Conservation (phyloP, 2,888 invertebrate genomes). For the Harmothoe impar region DNA sequence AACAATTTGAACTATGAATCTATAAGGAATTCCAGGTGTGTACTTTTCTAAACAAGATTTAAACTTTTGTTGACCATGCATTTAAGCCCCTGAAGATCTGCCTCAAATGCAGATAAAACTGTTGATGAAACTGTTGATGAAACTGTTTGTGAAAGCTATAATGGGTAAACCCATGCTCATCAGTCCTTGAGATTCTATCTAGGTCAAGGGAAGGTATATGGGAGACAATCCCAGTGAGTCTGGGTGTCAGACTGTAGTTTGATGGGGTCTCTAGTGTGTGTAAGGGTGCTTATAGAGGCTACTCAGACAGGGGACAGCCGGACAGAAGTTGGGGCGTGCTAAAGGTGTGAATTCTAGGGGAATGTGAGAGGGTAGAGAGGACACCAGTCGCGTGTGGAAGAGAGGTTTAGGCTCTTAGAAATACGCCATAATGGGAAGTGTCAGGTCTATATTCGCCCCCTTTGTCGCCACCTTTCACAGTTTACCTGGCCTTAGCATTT, state of each 20-base stretch:
- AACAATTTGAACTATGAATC: no score
- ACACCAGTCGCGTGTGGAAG: conserved; percentile 16
- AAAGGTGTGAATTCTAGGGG: neutral
- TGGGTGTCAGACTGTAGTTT: neutral
- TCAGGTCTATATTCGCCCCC: neutral
- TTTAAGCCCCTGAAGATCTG: no score
- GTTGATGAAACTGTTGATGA: no score
- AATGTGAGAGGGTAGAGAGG: neutral
- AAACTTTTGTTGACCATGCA: no score
- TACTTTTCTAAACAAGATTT: no score
- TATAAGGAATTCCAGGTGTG: no score
- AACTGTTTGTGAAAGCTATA: no score
- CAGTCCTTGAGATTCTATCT: no score
- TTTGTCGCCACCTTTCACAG: neutral
- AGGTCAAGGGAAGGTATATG: no score
- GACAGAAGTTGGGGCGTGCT: no score
- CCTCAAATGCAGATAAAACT: no score
- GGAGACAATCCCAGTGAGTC: neutral
- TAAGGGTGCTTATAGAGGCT: neutral
- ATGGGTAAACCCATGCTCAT: no score
- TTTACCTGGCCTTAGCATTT: neutral
- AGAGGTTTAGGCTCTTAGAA: neutral
- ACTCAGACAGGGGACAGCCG: neutral
- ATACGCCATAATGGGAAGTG: neutral
- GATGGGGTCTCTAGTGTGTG: neutral